These are phyloP conservation scores for Ptychoptera albimana DNA, from an alignment of 2,888 invertebrate genomes.

Conservation along the genomic window DNA sequence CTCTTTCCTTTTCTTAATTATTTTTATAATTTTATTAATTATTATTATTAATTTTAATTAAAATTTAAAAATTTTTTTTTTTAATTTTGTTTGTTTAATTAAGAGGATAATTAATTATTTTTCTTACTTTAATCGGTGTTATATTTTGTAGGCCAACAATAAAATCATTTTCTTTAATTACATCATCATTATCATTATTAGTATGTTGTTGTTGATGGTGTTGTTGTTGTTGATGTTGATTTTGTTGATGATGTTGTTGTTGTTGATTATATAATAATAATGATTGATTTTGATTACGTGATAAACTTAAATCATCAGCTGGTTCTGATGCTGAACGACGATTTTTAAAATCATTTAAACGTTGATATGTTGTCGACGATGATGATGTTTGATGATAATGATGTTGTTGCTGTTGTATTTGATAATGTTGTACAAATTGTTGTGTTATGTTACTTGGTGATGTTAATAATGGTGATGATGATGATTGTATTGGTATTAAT, in stretches of 20 bases:
- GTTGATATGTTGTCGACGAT: background rate
- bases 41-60: background rate
- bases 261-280: slow-evolving; percentile 2
- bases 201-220: background rate
- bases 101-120: background rate
- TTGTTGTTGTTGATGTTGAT: slow-evolving; percentile 1
- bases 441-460: background rate
- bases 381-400: background rate
- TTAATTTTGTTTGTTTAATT: background rate
- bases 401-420: background rate
- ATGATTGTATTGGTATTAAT: no score
- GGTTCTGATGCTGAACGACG: slow-evolving; percentile 13
- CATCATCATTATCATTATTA: slow-evolving; percentile 3
- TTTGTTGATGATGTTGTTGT: background rate
- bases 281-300: slow-evolving; percentile 1
- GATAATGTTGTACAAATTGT: background rate
- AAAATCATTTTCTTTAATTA: slow-evolving; percentile 9
- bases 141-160: slow-evolving; percentile 16
- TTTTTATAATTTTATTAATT: no score
- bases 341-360: slow-evolving; percentile 11
- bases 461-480: no score
- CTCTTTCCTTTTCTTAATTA: no score
- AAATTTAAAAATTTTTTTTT: background rate
- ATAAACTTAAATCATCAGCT: slow-evolving; percentile 9
- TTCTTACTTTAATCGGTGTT: slow-evolving; percentile 28